Conservation (phyloP, 1,140 invertebrate genomes). For the Caerostris extrusa region DNA sequence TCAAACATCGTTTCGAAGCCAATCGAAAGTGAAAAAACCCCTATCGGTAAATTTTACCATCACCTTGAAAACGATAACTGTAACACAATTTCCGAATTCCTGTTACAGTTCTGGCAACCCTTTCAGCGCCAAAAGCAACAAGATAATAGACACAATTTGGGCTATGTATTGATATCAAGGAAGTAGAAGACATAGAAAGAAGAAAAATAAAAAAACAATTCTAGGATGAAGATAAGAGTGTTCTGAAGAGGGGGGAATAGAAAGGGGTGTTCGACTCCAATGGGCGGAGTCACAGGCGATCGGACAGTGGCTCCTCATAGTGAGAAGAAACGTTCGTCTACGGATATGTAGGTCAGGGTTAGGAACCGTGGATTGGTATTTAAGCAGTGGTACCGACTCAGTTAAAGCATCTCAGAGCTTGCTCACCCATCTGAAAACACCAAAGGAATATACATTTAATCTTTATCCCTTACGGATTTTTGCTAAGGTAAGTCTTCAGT, state of each 20-base stretch:
- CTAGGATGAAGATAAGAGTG: neutral
- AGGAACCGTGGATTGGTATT: conserved; percentile 56
- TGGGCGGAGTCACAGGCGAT: conserved; percentile 34
- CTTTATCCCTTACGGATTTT: conserved; percentile 43
- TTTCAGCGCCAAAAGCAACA: conserved; percentile 21
- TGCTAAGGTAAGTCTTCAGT: conserved; percentile 62
- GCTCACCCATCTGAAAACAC: neutral
- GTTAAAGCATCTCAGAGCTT: conserved; percentile 41
- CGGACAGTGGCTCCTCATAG: conserved; percentile 66
- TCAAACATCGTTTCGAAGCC: conserved; percentile 25
- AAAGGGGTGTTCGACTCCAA: conserved; percentile 3
- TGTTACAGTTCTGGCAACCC: conserved; percentile 37
- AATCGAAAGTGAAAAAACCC: conserved; percentile 30
- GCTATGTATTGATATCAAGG: conserved; percentile 65
- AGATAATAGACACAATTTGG: conserved; percentile 54
- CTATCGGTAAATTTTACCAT: neutral
- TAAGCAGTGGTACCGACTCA: conserved; percentile 8
- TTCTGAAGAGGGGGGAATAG: neutral
- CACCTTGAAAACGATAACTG: conserved; percentile 60
- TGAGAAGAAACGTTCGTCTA: conserved; percentile 9
- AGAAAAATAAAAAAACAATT: neutral
- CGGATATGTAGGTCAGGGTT: conserved; percentile 73
- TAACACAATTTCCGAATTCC: conserved; percentile 39
- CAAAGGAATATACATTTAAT: conserved; percentile 56
- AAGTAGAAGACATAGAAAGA: neutral